Percentiles rank a stretch among this genome's conserved stretches.
These are phyloP conservation scores for Silurus meridionalis DNA, from an alignment of 2,113 vertebrate species.

Conservation along the genomic window DNA sequence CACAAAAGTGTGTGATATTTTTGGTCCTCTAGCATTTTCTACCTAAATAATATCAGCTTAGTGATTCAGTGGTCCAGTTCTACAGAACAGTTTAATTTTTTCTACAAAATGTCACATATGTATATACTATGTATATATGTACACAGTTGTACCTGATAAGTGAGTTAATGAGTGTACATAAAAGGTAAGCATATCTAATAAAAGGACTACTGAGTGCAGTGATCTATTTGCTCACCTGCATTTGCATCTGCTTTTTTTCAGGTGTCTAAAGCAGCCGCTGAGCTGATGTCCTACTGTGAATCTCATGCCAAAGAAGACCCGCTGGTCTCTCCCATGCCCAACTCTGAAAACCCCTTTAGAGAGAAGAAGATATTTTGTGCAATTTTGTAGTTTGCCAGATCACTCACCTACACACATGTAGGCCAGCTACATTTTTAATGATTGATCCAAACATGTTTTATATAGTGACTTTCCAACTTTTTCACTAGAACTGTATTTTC, in stretches of 20 bases:
- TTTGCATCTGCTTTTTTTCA: constrained; percentile 52
- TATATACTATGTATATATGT: neutral
- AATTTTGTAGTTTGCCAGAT: constrained; percentile 71
- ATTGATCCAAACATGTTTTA: neutral
- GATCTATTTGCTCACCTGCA: neutral
- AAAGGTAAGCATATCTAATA: neutral
- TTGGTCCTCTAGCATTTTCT: neutral
- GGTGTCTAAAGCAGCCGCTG: constrained; percentile 87
- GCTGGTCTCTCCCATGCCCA: constrained; percentile 75
- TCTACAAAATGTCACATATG: neutral
- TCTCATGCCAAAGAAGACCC: constrained; percentile 82
- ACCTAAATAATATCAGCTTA: neutral
- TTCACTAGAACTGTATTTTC: neutral
- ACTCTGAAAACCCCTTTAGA: constrained; percentile 85
- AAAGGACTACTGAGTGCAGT: neutral
- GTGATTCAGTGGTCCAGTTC: neutral
- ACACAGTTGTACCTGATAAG: neutral
- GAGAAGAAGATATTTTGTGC: constrained; percentile 83
- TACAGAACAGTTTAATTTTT: neutral
- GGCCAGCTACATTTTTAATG: neutral
- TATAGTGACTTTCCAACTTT: neutral
- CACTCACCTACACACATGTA: neutral
- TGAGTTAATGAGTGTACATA: neutral
- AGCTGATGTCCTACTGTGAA: constrained; percentile 85
- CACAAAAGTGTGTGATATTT: neutral